Conservation (phyloP, 1,140 invertebrate species). For the Pseudachorutes palmiensis region DNA sequence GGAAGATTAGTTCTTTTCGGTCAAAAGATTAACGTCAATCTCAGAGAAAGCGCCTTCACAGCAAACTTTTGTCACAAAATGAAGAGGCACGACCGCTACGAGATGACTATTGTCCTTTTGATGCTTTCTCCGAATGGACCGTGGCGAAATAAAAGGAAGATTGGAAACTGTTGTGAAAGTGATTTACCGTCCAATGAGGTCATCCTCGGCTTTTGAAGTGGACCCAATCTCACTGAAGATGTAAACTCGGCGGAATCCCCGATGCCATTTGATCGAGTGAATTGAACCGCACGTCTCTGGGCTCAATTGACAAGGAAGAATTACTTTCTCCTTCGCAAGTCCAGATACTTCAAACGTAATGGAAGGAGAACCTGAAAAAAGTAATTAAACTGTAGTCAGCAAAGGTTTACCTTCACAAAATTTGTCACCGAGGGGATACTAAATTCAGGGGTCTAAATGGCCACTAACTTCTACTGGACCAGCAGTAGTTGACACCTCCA, state of each 20-base stretch:
- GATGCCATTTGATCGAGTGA: slow-evolving; percentile 85
- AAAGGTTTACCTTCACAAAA: too few relatives aligned
- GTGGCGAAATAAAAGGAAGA: too few relatives aligned
- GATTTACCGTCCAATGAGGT: slow-evolving; percentile 63
- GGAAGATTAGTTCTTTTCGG: too few relatives aligned
- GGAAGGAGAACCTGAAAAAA: slow-evolving; percentile 19
- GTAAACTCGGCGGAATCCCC: slow-evolving; percentile 67
- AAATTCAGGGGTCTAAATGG: too few relatives aligned
- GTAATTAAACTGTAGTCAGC: not conserved
- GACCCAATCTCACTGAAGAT: slow-evolving; percentile 68
- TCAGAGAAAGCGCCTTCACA: not conserved
- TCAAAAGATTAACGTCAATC: not conserved
- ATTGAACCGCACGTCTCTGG: slow-evolving; percentile 65
- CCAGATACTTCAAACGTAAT: slow-evolving; percentile 45
- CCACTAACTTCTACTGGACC: too few relatives aligned
- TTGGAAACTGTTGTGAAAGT: slow-evolving; percentile 11
- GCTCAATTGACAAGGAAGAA: slow-evolving; percentile 66
- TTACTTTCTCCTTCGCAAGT: slow-evolving; percentile 54
- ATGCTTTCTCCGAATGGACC: too few relatives aligned
- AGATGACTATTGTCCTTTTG: too few relatives aligned
- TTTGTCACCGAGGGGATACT: too few relatives aligned
- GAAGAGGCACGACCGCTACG: too few relatives aligned
- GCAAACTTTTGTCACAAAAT: too few relatives aligned
- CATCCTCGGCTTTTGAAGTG: slow-evolving; percentile 62
- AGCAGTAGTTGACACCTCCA: too few relatives aligned